Base-by-base conservation (phyloP, 2,797 vertebrate species). In the Acipenser oxyrinchus region DNA sequence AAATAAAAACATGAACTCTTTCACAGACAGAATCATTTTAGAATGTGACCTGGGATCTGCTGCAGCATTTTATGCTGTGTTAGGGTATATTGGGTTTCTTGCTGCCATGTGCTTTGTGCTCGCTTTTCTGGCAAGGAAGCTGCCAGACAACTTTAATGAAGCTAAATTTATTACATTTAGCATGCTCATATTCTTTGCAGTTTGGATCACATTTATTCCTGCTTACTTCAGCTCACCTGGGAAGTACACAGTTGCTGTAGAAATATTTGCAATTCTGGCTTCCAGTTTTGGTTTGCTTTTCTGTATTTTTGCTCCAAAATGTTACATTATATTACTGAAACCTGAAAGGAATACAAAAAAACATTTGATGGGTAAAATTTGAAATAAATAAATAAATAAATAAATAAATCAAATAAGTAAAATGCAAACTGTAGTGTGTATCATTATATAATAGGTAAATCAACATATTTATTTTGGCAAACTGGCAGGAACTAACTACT, bases 291-390 rank as follows among this genome's bases (percentile, higher is more conserved):
- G 69, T 57, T 69, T 78, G 64, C 50, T 77, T 18, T 51, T 74
- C 4, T 74, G 73, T 11, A 72, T 78, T 69, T 76, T 74, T 51
- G 10, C 78, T 12, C 73, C 76, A 65, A 76, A 80, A 68, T 80
- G 74, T 50, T 73, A 66, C 63, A 13, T 77, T 13, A 76, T 77
- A 8, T 51, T 78, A 37, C 49, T 78, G 10, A 75, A 62, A 49
- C 77, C 80, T 51, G 78, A 79, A 10, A 59, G 71, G 49, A 82
- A 83, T 48, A 80, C 72, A 7, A 82, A 77, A 67, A 81, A 67
- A 37, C 61, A 77, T 55, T 8, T 81, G 1, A 68, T 82, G 67
- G 69, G 69, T 10, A 81, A 75, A 67, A 68, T 64, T 4, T 66
- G 48, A 7, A 15, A 48, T 49, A 51, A 60, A 58, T 48, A 11